Evolutionary conservation across 2,113 vertebrate genomes (phyloP).

Genomic region (Aegypius monachus): DNA sequence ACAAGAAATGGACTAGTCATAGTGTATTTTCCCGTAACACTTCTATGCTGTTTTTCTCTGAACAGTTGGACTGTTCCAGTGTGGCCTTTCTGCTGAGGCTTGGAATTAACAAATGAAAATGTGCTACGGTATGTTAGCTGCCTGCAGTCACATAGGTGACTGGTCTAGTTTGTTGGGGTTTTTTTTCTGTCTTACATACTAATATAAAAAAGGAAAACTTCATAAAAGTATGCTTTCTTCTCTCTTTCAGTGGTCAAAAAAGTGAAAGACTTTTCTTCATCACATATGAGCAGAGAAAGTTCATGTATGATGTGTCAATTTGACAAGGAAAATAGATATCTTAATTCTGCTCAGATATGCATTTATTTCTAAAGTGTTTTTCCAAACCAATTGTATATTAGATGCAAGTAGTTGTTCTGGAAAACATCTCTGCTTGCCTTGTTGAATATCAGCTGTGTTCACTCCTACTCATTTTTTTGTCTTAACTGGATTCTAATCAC

Average conservation of each 20-base stretch:
- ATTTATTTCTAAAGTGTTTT: background rate
- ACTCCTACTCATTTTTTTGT: rapidly evolving
- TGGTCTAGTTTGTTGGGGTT: background rate
- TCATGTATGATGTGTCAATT: background rate
- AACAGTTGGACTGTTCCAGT: background rate
- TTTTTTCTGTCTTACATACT: background rate
- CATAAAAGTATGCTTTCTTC: background rate
- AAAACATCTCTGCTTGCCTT: background rate
- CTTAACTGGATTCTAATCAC: background rate
- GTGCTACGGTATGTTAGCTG: background rate
- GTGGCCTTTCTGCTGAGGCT: background rate
- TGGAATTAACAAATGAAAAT: background rate
- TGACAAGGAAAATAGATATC: background rate
- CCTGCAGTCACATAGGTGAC: background rate
- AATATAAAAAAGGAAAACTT: background rate
- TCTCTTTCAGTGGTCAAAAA: background rate
- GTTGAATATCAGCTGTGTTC: background rate
- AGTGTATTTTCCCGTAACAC: background rate
- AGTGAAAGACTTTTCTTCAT: too few species aligned
- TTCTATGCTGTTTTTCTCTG: background rate
- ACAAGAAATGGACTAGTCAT: too few species aligned
- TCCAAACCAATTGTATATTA: background rate
- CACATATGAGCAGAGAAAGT: background rate
- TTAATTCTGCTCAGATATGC: background rate
- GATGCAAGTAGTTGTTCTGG: background rate